Evolutionary conservation across 1,140 invertebrate genomes (phyloP).

Genomic region (Cydia splendana): DNA sequence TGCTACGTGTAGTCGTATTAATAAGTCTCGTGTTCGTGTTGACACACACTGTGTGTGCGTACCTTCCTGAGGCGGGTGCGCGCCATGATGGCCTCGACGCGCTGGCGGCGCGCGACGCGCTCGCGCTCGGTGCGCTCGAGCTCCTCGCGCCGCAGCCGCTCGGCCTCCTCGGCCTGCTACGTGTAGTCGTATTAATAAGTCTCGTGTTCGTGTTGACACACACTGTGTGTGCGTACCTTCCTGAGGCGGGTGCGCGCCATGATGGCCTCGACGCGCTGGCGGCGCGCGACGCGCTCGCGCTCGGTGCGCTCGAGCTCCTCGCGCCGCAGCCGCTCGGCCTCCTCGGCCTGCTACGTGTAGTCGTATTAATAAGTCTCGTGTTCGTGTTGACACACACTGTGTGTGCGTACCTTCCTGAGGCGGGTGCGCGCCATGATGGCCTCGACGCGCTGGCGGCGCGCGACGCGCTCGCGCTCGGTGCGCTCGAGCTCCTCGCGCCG

Average conservation of each 20-base stretch:
- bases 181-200: too few relatives aligned
- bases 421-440: slow-evolving; percentile 29
- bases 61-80: slow-evolving; percentile 34
- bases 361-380: neutral
- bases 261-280: slow-evolving; percentile 33
- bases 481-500: slow-evolving; percentile 60
- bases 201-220: neutral
- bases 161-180: slow-evolving; percentile 52
- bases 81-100: slow-evolving; percentile 34
- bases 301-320: slow-evolving; percentile 67
- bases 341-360: slow-evolving; percentile 38
- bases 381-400: slow-evolving; percentile 12
- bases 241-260: slow-evolving; percentile 29
- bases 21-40: neutral
- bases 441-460: slow-evolving; percentile 33
- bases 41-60: slow-evolving; percentile 42
- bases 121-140: slow-evolving; percentile 60
- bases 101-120: slow-evolving; percentile 21
- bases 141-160: too few relatives aligned
- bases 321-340: slow-evolving; percentile 45
- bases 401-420: slow-evolving; percentile 40
- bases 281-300: slow-evolving; percentile 36
- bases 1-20: slow-evolving; percentile 8
- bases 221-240: slow-evolving; percentile 42
- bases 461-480: slow-evolving; percentile 50